phyloP scores from a whole-genome alignment of 2,113 vertebrate species.

The Gasterosteus nipponicus region DNA sequence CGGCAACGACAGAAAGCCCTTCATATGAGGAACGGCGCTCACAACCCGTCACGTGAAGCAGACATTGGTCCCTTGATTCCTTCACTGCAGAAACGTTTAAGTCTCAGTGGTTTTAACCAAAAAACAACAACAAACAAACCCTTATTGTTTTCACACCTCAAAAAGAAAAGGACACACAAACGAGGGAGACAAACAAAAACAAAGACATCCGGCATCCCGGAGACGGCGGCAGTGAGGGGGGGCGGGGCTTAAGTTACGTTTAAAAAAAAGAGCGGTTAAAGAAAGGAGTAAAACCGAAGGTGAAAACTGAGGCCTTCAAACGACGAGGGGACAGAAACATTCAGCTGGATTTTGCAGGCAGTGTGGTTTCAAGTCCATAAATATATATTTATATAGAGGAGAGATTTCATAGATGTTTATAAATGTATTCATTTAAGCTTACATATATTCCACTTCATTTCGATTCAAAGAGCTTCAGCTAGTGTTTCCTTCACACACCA shows the following conservation, averaged over 20 bases:
- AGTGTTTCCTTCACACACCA: constrained; percentile 87
- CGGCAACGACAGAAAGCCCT: constrained; percentile 51
- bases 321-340: constrained; percentile 65
- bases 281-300: constrained; percentile 63
- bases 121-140: not conserved
- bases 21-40: constrained; percentile 33
- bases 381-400: constrained; percentile 53
- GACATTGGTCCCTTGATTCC: constrained; percentile 93
- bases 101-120: constrained; percentile 71
- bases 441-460: constrained; percentile 56
- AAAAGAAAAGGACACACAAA: not conserved
- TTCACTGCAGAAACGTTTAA: constrained; percentile 29
- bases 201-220: not conserved
- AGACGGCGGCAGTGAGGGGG: not conserved
- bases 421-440: constrained; percentile 59
- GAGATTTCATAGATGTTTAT: constrained; percentile 63
- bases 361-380: constrained; percentile 84
- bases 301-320: constrained; percentile 74
- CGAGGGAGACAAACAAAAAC: not conserved
- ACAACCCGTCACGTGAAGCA: constrained; percentile 77
- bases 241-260: not conserved
- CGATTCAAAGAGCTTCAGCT: constrained; percentile 80
- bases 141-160: constrained; percentile 11
- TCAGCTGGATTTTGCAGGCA: constrained; percentile 84
- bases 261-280: constrained; percentile 21